Base-by-base conservation (phyloP, 2,888 invertebrate genomes). In the Unio delphinus region DNA sequence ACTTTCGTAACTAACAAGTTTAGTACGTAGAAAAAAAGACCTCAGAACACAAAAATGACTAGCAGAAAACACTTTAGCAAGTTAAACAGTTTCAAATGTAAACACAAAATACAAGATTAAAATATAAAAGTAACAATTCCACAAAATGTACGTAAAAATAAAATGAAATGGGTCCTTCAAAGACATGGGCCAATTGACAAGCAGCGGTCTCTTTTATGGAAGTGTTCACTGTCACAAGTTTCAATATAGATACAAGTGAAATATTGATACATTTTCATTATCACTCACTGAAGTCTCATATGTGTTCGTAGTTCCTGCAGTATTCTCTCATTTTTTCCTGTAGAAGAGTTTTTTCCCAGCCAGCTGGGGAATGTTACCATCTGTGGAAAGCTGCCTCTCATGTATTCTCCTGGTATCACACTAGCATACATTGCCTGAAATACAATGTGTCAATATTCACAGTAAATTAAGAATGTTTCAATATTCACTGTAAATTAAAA, bases 301-400 rank as follows among this genome's bases (percentile, higher is more conserved):
- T 98, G 98, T n/a, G 94, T 92, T 81, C 95, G 94, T 65, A 98
- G 92, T 89, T 97, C 96, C 89, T 95, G 95, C 18, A 95, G 91
- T 63, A 97, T 91, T 28, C 98, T 92, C 62, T 94, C 93, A 87
- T 95, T 93, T 91, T 98, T 99, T 76, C 91, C 93, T 26, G 80
- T 80, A 15, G 93, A 94, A 0, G 99, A 98, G 91, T 98, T 96
- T 91, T 96, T 96, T 1, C 99, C 99, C 67, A 99, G 93, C 98
- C 99, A 99, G 58, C 93, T 91, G 3, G 99, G 99, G 90, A 99
- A 99, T 86, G 94, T 94, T 28, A 97, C 94, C 91, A 94, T 94
- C 0, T 93, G 93, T 0, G 92, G 91, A 71, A 97, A 90, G 85
- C 94, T 92, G 4, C 99, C 99, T 45, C 94, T 92, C 93, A 99